A percentile compares a stretch with the other conserved stretches of the same genome.
These are phyloP conservation scores for Poeciliopsis turneri DNA, from an alignment of 2,797 vertebrate genomes.

Conservation along the genomic window DNA sequence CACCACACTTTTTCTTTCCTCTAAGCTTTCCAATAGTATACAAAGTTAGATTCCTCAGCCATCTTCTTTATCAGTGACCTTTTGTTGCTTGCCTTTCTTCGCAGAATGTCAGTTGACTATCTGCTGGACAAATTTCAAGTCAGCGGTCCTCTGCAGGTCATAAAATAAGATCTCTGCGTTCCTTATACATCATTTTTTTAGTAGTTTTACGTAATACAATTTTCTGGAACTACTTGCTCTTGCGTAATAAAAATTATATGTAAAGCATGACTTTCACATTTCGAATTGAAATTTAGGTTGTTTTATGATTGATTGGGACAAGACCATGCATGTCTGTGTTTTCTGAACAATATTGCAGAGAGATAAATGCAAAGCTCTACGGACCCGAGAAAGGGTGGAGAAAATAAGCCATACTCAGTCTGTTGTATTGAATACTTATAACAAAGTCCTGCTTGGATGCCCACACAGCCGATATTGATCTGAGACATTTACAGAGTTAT, in stretches of 20 bases:
- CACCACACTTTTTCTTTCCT: background rate
- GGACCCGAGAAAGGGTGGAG: slow-evolving; percentile 33
- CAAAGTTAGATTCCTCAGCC: background rate
- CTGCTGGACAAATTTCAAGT: background rate
- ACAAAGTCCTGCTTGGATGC: slow-evolving; percentile 40
- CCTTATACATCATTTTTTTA: background rate
- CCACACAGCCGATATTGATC: slow-evolving; percentile 35
- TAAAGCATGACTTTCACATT: background rate
- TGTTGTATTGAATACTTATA: slow-evolving; percentile 29
- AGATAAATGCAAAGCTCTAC: slow-evolving; percentile 44
- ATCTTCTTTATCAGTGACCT: background rate
- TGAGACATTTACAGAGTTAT: slow-evolving; percentile 39
- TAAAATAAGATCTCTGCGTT: background rate
- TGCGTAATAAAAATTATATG: background rate
- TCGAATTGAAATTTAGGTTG: background rate
- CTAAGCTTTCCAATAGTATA: background rate
- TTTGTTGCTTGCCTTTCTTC: background rate
- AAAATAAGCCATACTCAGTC: slow-evolving; percentile 24
- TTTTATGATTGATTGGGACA: background rate
- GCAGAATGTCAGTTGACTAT: background rate
- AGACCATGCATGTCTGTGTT: background rate
- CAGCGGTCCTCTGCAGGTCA: background rate
- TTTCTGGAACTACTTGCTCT: background rate
- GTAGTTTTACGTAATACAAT: background rate
- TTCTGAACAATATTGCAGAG: slow-evolving; percentile 24